Evolutionary conservation across 37 sponge, comb jelly and placozoan species (phyloP).

Genomic region (Lycopodina hypogea): DNA sequence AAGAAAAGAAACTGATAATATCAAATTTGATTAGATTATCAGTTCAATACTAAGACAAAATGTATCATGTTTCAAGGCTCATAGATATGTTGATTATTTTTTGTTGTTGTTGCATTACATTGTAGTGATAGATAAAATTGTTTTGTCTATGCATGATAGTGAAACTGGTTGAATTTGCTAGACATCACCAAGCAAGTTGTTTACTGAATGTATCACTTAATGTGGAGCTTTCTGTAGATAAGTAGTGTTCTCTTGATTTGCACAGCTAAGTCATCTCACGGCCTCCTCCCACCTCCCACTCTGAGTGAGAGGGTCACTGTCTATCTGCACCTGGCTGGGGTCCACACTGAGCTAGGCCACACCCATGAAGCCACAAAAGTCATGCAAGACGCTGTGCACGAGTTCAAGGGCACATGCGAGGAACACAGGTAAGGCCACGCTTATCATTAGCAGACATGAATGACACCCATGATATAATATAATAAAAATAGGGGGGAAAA

Average conservation of each 20-base stretch:
- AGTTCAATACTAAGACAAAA: too few relatives aligned
- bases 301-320: constrained; percentile 64
- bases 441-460: background rate
- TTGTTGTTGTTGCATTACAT: too few relatives aligned
- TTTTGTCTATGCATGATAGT: too few relatives aligned
- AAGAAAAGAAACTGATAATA: too few relatives aligned
- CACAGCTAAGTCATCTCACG: background rate
- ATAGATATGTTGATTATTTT: too few relatives aligned
- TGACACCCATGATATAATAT: background rate
- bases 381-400: constrained; percentile 90
- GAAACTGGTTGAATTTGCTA: too few relatives aligned
- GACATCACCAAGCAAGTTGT: too few relatives aligned
- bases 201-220: background rate
- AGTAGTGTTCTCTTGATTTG: background rate
- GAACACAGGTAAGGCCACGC: constrained; percentile 70
- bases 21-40: too few relatives aligned
- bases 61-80: too few relatives aligned
- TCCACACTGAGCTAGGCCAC: constrained; percentile 50
- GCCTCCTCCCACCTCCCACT: constrained; percentile 9
- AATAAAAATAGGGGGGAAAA: background rate
- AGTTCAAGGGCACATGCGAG: constrained; percentile 77
- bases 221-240: too few relatives aligned
- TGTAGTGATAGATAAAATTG: too few relatives aligned
- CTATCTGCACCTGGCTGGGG: constrained; percentile 68
- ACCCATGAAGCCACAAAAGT: constrained; percentile 80